Evolutionary conservation across 2,888 invertebrate genomes (phyloP).

Genomic region (Adelphocoris suturalis): DNA sequence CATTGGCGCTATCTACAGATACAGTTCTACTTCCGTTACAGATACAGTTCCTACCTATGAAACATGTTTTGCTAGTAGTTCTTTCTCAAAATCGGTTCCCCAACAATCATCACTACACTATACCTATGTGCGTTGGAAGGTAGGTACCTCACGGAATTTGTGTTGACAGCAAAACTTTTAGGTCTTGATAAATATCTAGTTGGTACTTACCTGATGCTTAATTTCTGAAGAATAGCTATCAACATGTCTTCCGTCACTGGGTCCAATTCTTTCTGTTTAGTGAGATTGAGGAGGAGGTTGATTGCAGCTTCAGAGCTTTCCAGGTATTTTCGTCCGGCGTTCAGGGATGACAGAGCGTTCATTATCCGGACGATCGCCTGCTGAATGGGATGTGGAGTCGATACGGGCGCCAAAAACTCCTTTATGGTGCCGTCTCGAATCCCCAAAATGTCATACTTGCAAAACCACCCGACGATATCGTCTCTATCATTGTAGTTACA

Average conservation of each 20-base stretch:
- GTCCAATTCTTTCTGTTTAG: constrained; percentile 78
- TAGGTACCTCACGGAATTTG: too few relatives aligned
- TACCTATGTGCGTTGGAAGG: too few relatives aligned
- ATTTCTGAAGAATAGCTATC: constrained; percentile 84
- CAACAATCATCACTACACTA: too few relatives aligned
- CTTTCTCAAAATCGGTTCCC: too few relatives aligned
- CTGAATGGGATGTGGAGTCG: constrained; percentile 79
- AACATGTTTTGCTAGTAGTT: too few relatives aligned
- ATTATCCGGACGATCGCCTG: constrained; percentile 83
- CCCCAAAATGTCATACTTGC: constrained; percentile 73
- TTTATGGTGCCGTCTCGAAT: constrained; percentile 72
- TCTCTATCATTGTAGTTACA: constrained; percentile 52
- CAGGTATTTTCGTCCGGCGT: constrained; percentile 82
- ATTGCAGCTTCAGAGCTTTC: constrained; percentile 72
- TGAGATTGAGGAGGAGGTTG: constrained; percentile 74
- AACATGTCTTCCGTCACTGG: constrained; percentile 83
- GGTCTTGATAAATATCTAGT: too few relatives aligned
- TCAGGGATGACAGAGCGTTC: constrained; percentile 83
- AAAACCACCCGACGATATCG: constrained; percentile 51
- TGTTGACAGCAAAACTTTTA: too few relatives aligned
- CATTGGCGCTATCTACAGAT: too few relatives aligned
- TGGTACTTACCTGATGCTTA: constrained; percentile 84
- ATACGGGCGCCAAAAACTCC: constrained; percentile 77
- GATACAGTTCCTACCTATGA: too few relatives aligned
- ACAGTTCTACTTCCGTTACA: too few relatives aligned